Evolutionary conservation across 1,140 invertebrate species (phyloP), one percentile per base, ranked within the genome.

Genomic region (Globodera rostochiensis): DNA sequence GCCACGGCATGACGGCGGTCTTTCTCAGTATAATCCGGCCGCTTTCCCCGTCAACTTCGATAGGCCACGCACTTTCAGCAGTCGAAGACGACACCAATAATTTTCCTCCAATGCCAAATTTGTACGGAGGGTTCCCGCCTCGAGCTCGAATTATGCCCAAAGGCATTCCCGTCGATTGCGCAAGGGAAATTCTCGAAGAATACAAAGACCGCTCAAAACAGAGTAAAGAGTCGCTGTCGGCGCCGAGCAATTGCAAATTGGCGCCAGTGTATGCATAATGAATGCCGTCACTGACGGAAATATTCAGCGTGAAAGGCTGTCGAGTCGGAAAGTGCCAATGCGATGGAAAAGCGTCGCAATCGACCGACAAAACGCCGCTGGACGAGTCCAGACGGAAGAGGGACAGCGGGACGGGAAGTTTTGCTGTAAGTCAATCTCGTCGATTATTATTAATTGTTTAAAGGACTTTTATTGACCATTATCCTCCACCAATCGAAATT

Each of bases 221-320:
- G 4, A 89, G 84, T n/a, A 84, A 79, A 9, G 84, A 53, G n/a
- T 36, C 25, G 57, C 49, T 78, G 21, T 71, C 80, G 21, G 78
- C 64, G 9, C 19, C 67, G 67, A 73, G 21, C 73, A 88, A 69
- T 5, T 60, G 53, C 13, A 88, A 81, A 15, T 49, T 77, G 25
- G 88, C 82, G 50, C 67, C 60, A 1, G 81, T 78, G 45, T 80
- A 85, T 25, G 81, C 69, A n/a, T 80, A 78, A 53, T 83, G 85
- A 11, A 90, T 64, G 25, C 87, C 87, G 75, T 88, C 87, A 47
- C 79, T 76, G 21, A 89, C 87, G 13, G 88, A 87, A 4, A 88
- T 81, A 47, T 90, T 90, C 36, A 71, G 36, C 47, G 13, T 19
- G 9, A 49, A 78, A 46, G 45, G 71, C 57, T 36, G 79, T 49